Percentiles rank a stretch among this genome's conserved stretches.
Evolutionary conservation across 2,797 vertebrate genomes (phyloP).

Genomic region (Anniella stebbinsi): DNA sequence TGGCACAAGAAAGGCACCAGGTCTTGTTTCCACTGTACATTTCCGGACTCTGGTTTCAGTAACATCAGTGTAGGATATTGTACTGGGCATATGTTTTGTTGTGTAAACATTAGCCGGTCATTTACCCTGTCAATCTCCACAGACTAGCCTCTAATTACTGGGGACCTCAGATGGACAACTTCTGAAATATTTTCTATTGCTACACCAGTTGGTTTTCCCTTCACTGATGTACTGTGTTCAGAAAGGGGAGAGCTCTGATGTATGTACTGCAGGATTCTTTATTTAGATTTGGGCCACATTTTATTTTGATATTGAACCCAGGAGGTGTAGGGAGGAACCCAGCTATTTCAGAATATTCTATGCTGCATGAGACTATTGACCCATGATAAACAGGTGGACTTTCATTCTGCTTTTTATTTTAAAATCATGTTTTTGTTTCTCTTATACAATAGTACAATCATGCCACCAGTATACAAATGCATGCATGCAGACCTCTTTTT

Average conservation of each 20-base stretch:
- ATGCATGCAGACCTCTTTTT: not conserved
- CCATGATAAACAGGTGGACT: not conserved
- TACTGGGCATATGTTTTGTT: slow-evolving; percentile 86
- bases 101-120: slow-evolving; percentile 88
- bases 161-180: slow-evolving; percentile 78
- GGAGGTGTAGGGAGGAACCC: not conserved
- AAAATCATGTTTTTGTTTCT: slow-evolving; percentile 30
- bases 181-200: slow-evolving; percentile 80
- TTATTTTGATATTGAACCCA: not conserved
- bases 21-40: slow-evolving; percentile 85
- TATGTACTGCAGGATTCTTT: slow-evolving; percentile 49
- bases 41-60: slow-evolving; percentile 88
- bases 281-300: slow-evolving; percentile 35
- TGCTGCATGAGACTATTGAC: not conserved
- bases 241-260: slow-evolving; percentile 48
- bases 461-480: not conserved
- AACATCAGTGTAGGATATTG: slow-evolving; percentile 89
- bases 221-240: slow-evolving; percentile 69
- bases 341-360: slow-evolving; percentile 1
- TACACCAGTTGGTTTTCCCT: slow-evolving; percentile 56
- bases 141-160: slow-evolving; percentile 79
- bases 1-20: slow-evolving; percentile 84
- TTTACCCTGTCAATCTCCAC: slow-evolving; percentile 82
- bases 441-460: not conserved
- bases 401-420: not conserved